Conservation (phyloP, 53 echinoderm and acorn worm species). For the Arbacia lixula region DNA sequence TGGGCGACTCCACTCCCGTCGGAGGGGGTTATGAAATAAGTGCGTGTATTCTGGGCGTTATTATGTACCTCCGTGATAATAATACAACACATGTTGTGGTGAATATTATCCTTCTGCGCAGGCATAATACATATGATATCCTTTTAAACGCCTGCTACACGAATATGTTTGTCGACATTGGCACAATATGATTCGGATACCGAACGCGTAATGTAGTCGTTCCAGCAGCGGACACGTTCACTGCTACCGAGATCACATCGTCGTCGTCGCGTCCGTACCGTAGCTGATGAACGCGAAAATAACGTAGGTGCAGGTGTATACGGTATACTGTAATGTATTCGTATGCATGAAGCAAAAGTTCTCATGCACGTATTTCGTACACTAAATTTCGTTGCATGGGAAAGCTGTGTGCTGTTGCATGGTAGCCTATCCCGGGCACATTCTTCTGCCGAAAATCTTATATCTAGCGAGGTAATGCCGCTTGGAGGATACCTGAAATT, state of each 20-base stretch:
- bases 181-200: no score
- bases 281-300: conserved; percentile 30
- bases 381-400: conserved; percentile 45
- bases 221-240: conserved; percentile 53
- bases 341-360: conserved; percentile 54
- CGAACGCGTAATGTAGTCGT: conserved; percentile 26
- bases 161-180: no score
- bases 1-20: conserved; percentile 31
- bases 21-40: background rate
- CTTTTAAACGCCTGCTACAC: no score
- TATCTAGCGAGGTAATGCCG: conserved; percentile 8
- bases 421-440: conserved; percentile 4
- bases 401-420: conserved; percentile 17
- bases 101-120: no score
- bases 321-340: no score
- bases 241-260: conserved; percentile 16
- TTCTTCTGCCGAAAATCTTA: background rate
- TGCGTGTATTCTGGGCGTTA: background rate
- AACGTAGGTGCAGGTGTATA: no score
- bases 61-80: background rate
- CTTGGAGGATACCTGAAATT: background rate
- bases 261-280: background rate
- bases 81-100: no score
- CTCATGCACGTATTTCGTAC: conserved; percentile 24
- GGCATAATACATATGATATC: no score